A percentile compares a stretch with the other conserved stretches of the same genome.
phyloP scores from a whole-genome alignment of 2,888 invertebrate genomes.

The Psylliodes chrysocephalus region DNA sequence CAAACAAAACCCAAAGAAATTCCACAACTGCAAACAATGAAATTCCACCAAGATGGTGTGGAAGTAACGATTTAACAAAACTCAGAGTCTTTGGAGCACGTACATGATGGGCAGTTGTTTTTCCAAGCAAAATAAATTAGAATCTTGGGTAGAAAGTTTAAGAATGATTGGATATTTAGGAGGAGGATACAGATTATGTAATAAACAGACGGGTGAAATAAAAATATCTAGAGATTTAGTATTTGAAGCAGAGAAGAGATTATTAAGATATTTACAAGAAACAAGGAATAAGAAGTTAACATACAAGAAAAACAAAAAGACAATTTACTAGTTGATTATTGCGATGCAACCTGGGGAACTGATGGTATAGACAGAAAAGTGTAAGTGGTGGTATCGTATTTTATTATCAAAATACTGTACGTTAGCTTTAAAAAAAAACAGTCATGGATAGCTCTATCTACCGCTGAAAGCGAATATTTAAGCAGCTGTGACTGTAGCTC shows the following conservation, averaged over 20 bases:
- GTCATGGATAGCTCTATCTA: constrained; percentile 34
- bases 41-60: constrained; percentile 27
- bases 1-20: constrained; percentile 39
- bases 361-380: constrained; percentile 38
- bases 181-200: too few species aligned
- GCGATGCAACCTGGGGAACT: constrained; percentile 39
- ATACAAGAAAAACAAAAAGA: constrained; percentile 12
- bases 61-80: constrained; percentile 24
- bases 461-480: constrained; percentile 38
- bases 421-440: constrained; percentile 37
- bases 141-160: constrained; percentile 19
- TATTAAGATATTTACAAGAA: constrained; percentile 36
- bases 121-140: constrained; percentile 30
- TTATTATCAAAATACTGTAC: constrained; percentile 26
- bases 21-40: constrained; percentile 23
- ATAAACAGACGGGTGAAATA: too few species aligned
- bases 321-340: constrained; percentile 19
- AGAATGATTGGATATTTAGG: constrained; percentile 37
- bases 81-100: constrained; percentile 31
- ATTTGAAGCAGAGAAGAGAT: constrained; percentile 41
- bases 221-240: too few species aligned
- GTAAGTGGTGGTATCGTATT: constrained; percentile 33
- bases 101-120: too few species aligned
- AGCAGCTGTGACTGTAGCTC: constrained; percentile 22
- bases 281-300: constrained; percentile 34